Conservation (phyloP, 2,797 vertebrate species). For the Amblyopsis hoosieri region DNA sequence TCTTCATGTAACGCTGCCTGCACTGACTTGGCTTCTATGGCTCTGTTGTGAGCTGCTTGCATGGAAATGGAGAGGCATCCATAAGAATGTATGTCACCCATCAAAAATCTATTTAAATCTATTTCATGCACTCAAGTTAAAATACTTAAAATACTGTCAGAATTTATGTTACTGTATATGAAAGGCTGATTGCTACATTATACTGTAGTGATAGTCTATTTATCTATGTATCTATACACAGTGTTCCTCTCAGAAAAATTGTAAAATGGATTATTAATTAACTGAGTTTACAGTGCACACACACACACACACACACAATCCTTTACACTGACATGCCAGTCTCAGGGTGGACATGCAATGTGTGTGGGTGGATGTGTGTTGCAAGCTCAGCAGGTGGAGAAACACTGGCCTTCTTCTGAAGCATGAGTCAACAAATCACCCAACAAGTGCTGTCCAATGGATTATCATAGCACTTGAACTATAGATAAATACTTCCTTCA, state of each 20-base stretch:
- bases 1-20: conserved; percentile 48
- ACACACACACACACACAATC: conserved; percentile 30
- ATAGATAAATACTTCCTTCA: conserved; percentile 54
- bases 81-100: too few species aligned
- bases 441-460: conserved; percentile 68
- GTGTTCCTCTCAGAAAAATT: conserved; percentile 9
- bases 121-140: too few species aligned
- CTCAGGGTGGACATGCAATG: conserved; percentile 69
- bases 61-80: conserved; percentile 1
- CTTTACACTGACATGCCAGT: conserved; percentile 57
- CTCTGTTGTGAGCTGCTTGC: conserved; percentile 11
- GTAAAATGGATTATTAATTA: conserved; percentile 38
- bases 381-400: conserved; percentile 46
- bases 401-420: conserved; percentile 49
- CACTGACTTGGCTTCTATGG: conserved; percentile 54
- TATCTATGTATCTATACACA: neutral
- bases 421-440: conserved; percentile 76
- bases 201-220: neutral
- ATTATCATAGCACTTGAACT: conserved; percentile 67
- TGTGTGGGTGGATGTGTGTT: conserved; percentile 55
- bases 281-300: conserved; percentile 30
- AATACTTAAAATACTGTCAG: too few species aligned
- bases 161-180: too few species aligned
- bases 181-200: neutral
- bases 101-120: too few species aligned